Evolutionary conservation across 2,797 vertebrate genomes (phyloP).

Genomic region (Rhadinocentrus ornatus): DNA sequence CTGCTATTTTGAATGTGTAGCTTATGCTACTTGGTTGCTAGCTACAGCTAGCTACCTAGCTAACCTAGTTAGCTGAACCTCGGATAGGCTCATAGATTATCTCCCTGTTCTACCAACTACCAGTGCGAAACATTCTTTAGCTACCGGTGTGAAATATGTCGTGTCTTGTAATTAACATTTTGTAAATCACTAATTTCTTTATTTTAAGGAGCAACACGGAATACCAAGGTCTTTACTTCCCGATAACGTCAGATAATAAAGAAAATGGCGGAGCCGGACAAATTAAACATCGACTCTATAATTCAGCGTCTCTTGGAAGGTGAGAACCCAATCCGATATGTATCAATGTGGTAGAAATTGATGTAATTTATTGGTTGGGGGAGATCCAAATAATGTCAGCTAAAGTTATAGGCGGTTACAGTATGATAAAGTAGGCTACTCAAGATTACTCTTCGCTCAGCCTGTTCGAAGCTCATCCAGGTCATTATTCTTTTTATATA

Average conservation of each 20-base stretch:
- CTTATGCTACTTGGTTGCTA: conserved; percentile 38
- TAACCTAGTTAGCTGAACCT: conserved; percentile 57
- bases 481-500: not conserved
- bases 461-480: conserved; percentile 1
- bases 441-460: not conserved
- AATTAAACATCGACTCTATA: conserved; percentile 91
- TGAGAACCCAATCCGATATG: conserved; percentile 45
- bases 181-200: conserved; percentile 10
- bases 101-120: not conserved
- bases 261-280: conserved; percentile 91
- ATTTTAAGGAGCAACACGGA: conserved; percentile 58
- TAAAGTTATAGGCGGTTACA: conserved; percentile 13
- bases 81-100: conserved; percentile 64
- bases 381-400: conserved; percentile 6
- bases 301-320: conserved; percentile 89
- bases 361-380: not conserved
- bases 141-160: not conserved
- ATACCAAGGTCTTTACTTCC: conserved; percentile 72
- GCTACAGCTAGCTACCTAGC: conserved; percentile 36
- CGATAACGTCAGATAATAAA: conserved; percentile 78
- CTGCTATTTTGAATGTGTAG: conserved; percentile 38
- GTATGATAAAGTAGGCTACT: conserved; percentile 29
- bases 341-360: fast-evolving
- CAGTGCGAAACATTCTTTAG: not conserved
- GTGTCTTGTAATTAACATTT: not conserved